phyloP scores from a whole-genome alignment of 2,888 invertebrate genomes.

The Lycophotia porphyrea region DNA sequence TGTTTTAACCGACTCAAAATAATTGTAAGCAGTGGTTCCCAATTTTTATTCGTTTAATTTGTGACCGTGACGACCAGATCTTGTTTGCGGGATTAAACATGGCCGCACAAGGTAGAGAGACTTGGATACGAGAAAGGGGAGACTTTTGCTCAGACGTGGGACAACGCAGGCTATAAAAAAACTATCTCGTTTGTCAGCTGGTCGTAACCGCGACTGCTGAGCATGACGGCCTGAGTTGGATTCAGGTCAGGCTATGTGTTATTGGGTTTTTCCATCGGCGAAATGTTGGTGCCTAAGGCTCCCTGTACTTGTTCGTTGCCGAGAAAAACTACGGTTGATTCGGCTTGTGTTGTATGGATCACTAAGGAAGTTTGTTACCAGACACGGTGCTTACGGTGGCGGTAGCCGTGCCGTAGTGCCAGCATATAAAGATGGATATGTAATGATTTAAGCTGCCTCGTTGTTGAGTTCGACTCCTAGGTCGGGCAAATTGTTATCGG shows the following conservation, averaged over 20 bases:
- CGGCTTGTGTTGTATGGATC: not conserved
- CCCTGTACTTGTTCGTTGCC: not conserved
- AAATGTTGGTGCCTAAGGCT: not conserved
- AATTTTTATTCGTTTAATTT: not conserved
- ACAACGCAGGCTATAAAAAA: fast-evolving
- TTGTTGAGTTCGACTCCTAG: not conserved
- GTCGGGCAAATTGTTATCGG: not conserved
- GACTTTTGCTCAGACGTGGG: not conserved
- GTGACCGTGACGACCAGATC: not conserved
- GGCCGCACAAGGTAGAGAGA: not conserved
- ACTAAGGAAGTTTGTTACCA: not conserved
- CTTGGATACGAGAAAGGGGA: not conserved
- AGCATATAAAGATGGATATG: not conserved
- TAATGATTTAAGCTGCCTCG: not conserved
- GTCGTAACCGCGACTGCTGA: too few relatives aligned
- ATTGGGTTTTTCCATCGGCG: not conserved
- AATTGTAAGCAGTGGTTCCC: not conserved
- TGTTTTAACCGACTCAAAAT: not conserved
- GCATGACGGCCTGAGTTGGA: not conserved
- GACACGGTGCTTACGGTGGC: not conserved
- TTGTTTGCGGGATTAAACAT: not conserved
- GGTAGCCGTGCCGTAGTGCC: not conserved
- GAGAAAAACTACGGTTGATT: not conserved
- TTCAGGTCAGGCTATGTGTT: not conserved
- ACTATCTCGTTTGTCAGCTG: not conserved